Conservation (phyloP, 2,888 invertebrate genomes). For the Drosophila eohydei region DNA sequence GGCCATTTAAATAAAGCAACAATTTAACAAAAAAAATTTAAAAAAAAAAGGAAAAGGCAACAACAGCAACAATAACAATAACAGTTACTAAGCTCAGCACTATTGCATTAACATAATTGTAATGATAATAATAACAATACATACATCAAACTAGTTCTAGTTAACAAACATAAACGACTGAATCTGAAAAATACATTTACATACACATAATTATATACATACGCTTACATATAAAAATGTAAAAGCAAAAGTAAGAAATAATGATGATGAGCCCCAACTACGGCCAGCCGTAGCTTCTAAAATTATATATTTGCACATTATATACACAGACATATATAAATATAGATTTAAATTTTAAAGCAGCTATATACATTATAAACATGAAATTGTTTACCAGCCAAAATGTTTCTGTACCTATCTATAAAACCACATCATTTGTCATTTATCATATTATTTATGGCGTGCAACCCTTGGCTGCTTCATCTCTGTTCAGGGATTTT, state of each 20-base stretch:
- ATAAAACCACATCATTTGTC: background rate
- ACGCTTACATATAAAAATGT: constrained; percentile 9
- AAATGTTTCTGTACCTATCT: constrained; percentile 23
- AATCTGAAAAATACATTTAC: constrained; percentile 63
- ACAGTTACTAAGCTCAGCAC: constrained; percentile 52
- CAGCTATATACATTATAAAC: constrained; percentile 17
- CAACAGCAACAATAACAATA: constrained; percentile 39
- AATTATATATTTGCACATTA: constrained; percentile 13
- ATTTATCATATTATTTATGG: background rate
- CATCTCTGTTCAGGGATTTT: constrained; percentile 1
- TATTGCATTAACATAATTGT: constrained; percentile 35
- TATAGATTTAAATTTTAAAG: constrained; percentile 12
- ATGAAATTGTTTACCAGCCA: constrained; percentile 9
- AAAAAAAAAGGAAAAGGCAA: constrained; percentile 8
- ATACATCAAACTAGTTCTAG: constrained; percentile 48
- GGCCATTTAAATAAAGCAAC: constrained; percentile 35
- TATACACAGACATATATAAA: background rate
- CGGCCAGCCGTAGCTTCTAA: constrained; percentile 14
- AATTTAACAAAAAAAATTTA: constrained; percentile 16
- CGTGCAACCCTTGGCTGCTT: constrained; percentile 2
- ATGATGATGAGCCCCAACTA: constrained; percentile 3
- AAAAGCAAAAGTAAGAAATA: constrained; percentile 1
- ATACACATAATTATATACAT: constrained; percentile 28
- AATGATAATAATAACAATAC: constrained; percentile 6
- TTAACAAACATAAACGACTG: constrained; percentile 56